phyloP scores from a whole-genome alignment of 23 tunicate species.

The Pegea sp. region DNA sequence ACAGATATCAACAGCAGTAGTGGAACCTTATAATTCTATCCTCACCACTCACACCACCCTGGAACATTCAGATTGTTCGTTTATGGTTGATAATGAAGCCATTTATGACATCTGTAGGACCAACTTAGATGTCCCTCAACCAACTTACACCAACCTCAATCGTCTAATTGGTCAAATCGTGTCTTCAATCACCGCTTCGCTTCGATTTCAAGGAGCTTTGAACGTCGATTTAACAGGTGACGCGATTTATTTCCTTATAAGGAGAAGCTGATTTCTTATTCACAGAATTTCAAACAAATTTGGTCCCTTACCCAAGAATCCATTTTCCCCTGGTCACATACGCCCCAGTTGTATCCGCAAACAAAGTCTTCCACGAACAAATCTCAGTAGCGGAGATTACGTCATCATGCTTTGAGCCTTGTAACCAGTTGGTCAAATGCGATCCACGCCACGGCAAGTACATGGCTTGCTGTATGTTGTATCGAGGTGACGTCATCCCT shows the following conservation, averaged over 20 bases:
- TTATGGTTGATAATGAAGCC: no score
- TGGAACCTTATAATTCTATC: slow-evolving; percentile 84
- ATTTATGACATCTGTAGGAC: slow-evolving; percentile 71
- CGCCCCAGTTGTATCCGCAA: slow-evolving; percentile 78
- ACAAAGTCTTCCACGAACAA: slow-evolving; percentile 83
- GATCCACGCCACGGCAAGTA: no score
- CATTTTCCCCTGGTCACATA: slow-evolving; percentile 83
- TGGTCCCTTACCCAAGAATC: slow-evolving; percentile 90
- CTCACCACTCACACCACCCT: slow-evolving; percentile 84
- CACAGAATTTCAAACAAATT: slow-evolving; percentile 80
- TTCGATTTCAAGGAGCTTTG: slow-evolving; percentile 69
- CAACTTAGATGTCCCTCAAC: slow-evolving; percentile 57
- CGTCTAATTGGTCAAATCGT: slow-evolving; percentile 78
- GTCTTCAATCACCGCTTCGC: slow-evolving; percentile 84
- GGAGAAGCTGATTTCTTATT: no score
- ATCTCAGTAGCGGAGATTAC: slow-evolving; percentile 70
- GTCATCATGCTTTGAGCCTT: slow-evolving; percentile 75
- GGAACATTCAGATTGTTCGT: slow-evolving; percentile 82
- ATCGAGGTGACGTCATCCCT: slow-evolving; percentile 87
- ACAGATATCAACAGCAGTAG: slow-evolving; percentile 73
- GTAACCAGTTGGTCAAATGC: slow-evolving; percentile 90
- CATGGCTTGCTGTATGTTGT: no score
- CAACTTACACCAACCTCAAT: slow-evolving; percentile 66
- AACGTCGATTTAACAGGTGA: slow-evolving; percentile 81
- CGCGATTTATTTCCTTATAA: no score